Base-by-base conservation (phyloP, 2,888 invertebrate genomes). In the Ommatoiulus sabulosus region DNA sequence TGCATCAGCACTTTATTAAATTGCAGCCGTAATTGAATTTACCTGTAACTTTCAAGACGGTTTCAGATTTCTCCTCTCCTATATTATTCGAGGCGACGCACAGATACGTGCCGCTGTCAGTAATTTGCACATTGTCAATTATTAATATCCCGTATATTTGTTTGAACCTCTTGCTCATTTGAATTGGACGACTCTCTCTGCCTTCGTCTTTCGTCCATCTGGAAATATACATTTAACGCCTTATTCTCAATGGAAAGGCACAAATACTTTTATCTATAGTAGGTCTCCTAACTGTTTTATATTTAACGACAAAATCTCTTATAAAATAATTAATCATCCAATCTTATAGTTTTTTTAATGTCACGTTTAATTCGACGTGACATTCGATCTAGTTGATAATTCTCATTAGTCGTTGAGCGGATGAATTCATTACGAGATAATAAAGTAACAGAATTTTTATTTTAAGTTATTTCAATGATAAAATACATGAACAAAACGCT, bases 61-160 rank as follows among this genome's bases (percentile, higher is more conserved):
- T 97, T 92, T 97, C 97, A 0, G 97, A 97, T 91, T 97, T 97
- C 93, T 98, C 97, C 43, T 97, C 92, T 52, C 98, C 98, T 86
- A 98, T 97, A 0, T 97, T 97, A 92, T 99, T 99, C 92, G 97
- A 97, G 0, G 98, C 98, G 90, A 98, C 97, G 92, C 98, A 98
- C 90, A 97, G 93, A 92, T 98, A 99, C 93, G 97, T 97, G 91
- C 98, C 98, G 90, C 97, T 97, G 93, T 99, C 98, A 91, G 96
- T 96, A 84, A 97, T 97, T 91, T 88, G 90, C 20, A 87, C 90
- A 84, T 88, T 88, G 80, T 89, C 87, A 35, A 90, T 57, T n/a
- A 72, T 57, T 57, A 89, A 89, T 20, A 89, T 89, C 20, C 89
- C 89, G 24, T 89, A 44, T 35, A 86, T 43, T 24, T 52, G 52